A percentile compares a stretch with the other conserved stretches of the same genome.
phyloP scores from a whole-genome alignment of 2,888 invertebrate genomes.

The Pandemis corylana region DNA sequence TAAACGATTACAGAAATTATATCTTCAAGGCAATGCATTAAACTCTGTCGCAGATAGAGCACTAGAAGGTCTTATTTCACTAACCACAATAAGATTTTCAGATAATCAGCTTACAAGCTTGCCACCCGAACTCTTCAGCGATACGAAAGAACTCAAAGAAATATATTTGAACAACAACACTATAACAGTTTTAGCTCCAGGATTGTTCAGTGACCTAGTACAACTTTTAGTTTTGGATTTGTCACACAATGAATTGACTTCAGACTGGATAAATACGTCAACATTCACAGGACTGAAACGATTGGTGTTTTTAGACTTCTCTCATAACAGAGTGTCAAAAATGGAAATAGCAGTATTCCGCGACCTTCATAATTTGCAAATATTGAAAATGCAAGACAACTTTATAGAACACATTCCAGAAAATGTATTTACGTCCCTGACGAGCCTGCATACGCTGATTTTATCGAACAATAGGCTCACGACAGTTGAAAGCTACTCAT shows the following conservation, averaged over 20 bases:
- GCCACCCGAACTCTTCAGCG: conserved; percentile 92
- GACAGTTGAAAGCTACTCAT: conserved; percentile 89
- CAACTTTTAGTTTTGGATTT: conserved; percentile 91
- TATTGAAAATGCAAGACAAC: conserved; percentile 92
- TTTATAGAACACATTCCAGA: conserved; percentile 90
- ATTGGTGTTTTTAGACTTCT: conserved; percentile 90
- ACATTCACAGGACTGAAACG: conserved; percentile 91
- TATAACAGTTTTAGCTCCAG: conserved; percentile 91
- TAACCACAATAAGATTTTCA: conserved; percentile 90
- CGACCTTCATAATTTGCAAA: conserved; percentile 91
- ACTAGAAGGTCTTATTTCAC: conserved; percentile 89
- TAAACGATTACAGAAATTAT: conserved; percentile 88
- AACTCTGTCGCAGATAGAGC: conserved; percentile 91
- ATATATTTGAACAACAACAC: conserved; percentile 93
- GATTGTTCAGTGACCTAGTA: conserved; percentile 90
- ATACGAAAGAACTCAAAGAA: conserved; percentile 91
- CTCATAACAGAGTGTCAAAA: conserved; percentile 90
- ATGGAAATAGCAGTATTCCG: conserved; percentile 91
- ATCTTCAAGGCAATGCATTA: conserved; percentile 91
- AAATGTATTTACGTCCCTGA: conserved; percentile 90
- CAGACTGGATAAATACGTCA: conserved; percentile 92
- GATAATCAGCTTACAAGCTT: conserved; percentile 92
- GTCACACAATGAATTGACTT: conserved; percentile 91
- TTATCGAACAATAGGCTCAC: conserved; percentile 92
- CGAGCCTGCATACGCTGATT: conserved; percentile 92